Conservation (phyloP, 2,113 vertebrate species). For the Pontoporia blainvillei region DNA sequence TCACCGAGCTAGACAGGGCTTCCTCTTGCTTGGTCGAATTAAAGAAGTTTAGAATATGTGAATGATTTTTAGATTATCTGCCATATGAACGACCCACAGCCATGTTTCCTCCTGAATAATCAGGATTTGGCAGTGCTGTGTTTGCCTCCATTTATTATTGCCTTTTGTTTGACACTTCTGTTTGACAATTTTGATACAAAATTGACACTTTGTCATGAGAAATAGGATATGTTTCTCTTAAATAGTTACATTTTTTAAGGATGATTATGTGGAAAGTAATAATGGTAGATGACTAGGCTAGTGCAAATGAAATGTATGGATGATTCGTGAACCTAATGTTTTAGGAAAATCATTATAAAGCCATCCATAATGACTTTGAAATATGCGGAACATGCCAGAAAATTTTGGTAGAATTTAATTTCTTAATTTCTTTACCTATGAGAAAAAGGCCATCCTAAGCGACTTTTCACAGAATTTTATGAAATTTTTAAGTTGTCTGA, state of each 20-base stretch:
- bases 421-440: neutral
- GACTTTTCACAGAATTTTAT: neutral
- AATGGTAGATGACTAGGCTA: neutral
- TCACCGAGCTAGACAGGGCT: neutral
- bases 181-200: neutral
- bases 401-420: neutral
- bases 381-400: neutral
- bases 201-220: neutral
- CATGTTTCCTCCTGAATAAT: neutral
- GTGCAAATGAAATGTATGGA: neutral
- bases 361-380: neutral
- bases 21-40: neutral
- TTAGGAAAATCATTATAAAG: slow-evolving; percentile 13
- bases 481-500: neutral
- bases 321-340: neutral
- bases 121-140: neutral
- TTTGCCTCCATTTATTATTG: neutral
- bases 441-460: neutral
- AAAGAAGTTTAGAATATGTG: neutral
- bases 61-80: neutral
- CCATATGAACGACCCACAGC: neutral
- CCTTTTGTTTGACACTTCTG: neutral
- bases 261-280: neutral
- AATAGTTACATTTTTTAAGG: neutral
- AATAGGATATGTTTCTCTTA: neutral